Base-by-base conservation (phyloP, 2,888 invertebrate genomes). In the Apamea crenata region DNA sequence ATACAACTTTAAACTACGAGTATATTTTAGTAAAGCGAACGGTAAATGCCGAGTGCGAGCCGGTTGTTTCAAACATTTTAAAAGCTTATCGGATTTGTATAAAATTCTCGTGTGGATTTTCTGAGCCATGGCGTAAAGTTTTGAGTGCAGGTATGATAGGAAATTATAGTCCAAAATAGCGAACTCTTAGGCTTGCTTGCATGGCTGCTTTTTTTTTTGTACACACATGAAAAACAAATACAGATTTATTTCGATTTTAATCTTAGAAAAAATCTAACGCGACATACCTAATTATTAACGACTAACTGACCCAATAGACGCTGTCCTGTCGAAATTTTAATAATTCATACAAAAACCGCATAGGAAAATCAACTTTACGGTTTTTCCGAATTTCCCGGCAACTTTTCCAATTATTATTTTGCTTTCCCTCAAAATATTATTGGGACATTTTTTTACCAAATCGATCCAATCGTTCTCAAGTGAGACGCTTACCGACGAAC, bases 11-110 rank as follows among this genome's bases (percentile, higher is more conserved):
- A 56, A 75, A 72, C 65, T 63, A 56, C 29, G 53, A 65, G 70
- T 71, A 47, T 70, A 75, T 82, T 76, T 69, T 72, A 70, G 47
- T 44, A 69, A 78, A 66, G 63, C 59, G 40, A 65, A 78, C 61
- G 63, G 25, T 85, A 75, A 83, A 81, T 66, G 44, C 56, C 73
- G 47, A 81, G 68, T 71, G 79, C 71, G 61, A 85, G 65, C 53
- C 67, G 47, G 77, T 81, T 83, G 85, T 83, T 81, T 81, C 72
- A 80, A 85, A 83, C 85, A 67, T 85, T 87, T 85, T 81, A 87
- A 87, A 87, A 78, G 86, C 87, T 87, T 86, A 80, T 66, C 74
- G 77, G 85, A 83, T 87, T 87, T 85, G 71, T 61, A 67, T 87
- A 69, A 85, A 80, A 83, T 71, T 71, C 69, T 59, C 78, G 66